Conservation (phyloP, 1,140 invertebrate species). For the Pogonus chalceus region DNA sequence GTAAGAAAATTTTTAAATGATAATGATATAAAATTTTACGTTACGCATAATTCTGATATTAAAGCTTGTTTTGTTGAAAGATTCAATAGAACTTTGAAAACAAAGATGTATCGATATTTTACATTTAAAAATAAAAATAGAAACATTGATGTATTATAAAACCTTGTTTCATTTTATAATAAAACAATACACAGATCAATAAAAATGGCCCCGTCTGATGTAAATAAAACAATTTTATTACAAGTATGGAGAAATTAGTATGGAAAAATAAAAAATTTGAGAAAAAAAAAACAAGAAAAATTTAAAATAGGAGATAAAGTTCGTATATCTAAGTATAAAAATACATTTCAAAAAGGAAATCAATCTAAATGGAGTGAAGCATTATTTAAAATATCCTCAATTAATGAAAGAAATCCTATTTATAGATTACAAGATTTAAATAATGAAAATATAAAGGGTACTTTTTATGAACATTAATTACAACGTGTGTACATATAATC, state of each 20-base stretch:
- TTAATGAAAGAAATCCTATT: slow-evolving; percentile 22
- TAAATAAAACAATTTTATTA: slow-evolving; percentile 26
- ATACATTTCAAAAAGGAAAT: slow-evolving; percentile 24
- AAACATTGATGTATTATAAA: slow-evolving; percentile 31
- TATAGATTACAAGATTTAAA: slow-evolving; percentile 27
- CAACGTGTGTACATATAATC: not conserved
- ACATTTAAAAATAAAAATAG: slow-evolving; percentile 28
- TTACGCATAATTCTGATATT: slow-evolving; percentile 30
- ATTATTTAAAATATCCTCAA: slow-evolving; percentile 27
- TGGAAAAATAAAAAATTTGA: slow-evolving; percentile 14
- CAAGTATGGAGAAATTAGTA: slow-evolving; percentile 26
- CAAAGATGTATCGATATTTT: slow-evolving; percentile 34
- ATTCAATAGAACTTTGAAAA: slow-evolving; percentile 36
- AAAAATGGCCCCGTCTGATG: slow-evolving; percentile 26
- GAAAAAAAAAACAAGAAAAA: slow-evolving; percentile 8
- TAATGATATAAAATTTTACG: slow-evolving; percentile 29
- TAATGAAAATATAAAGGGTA: slow-evolving; percentile 22
- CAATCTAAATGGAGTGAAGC: slow-evolving; percentile 30
- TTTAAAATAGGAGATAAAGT: slow-evolving; percentile 20
- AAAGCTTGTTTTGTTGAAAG: slow-evolving; percentile 36
- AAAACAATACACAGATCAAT: slow-evolving; percentile 25
- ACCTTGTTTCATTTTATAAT: slow-evolving; percentile 32
- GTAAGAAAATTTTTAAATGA: slow-evolving; percentile 22
- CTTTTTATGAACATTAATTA: slow-evolving; percentile 23
- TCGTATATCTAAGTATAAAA: slow-evolving; percentile 20